Base-by-base conservation (phyloP, 1,140 invertebrate species). In the Leguminivora glycinivorella region DNA sequence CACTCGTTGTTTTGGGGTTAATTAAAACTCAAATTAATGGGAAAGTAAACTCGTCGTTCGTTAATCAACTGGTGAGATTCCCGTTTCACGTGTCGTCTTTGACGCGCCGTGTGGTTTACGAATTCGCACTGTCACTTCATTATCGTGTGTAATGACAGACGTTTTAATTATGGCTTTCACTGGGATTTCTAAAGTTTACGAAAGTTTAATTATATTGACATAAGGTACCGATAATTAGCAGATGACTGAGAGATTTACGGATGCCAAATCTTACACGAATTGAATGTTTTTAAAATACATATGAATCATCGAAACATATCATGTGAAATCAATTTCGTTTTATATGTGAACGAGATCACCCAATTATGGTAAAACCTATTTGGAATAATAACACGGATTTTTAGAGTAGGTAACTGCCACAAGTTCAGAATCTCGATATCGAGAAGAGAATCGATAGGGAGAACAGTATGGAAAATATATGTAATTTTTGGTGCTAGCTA, bases 141-240 rank as follows among this genome's bases (percentile, higher is more conserved):
- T 79, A 76, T 72, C 67, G 70, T 72, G 74, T 80, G 76, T 79
- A 78, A 80, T 74, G 71, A 74, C 73, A 82, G 73, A 66, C 60
- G 72, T 88, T 84, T 82, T 86, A 88, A 84, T 87, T 85, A 83
- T 73, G 75, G 76, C 82, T 85, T 85, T 88, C 85, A 82, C 82
- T 73, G 73, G 74, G 66, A 77, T 71, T 75, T 73, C 63, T 69
- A 75, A 63, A 63, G 58, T 63, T 63, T 63, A 63, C 58, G 58
- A 31, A 63, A 63, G 58, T 63, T 63, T 63, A 63, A 63, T 63
- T 63, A 63, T 29, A 63, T 29, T 63, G 6, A 63, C 56, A 29
- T 58, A 7, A 58, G 29, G 17, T 63, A 63, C 25, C 14, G n/a
- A n/a, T 63, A 63, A 63, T 34, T 63, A 63, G 25, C 58, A 31